phyloP scores from a whole-genome alignment of 2,888 invertebrate genomes.

The Drosophila paranaensis region DNA sequence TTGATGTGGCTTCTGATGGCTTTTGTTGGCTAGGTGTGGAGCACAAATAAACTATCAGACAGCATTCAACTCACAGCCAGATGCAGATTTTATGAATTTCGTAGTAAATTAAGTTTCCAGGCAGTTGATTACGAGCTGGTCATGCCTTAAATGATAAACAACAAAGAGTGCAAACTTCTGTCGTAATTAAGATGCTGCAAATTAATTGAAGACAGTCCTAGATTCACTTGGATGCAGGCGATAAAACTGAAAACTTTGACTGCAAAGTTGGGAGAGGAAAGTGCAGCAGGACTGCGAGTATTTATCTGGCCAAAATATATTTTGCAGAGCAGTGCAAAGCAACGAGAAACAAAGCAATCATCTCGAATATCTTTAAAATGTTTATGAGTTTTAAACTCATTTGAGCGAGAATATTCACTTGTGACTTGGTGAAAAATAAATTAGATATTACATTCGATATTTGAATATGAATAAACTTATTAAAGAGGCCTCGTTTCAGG shows the following conservation, averaged over 20 bases:
- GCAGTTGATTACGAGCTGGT: neutral
- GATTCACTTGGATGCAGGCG: slow-evolving; percentile 6
- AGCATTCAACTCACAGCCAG: neutral
- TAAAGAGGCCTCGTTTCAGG: too few species aligned
- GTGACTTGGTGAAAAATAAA: too few species aligned
- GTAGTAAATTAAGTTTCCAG: slow-evolving; percentile 14
- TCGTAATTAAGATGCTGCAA: neutral
- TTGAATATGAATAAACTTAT: too few species aligned
- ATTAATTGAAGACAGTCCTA: neutral
- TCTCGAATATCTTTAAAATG: neutral
- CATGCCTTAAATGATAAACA: neutral
- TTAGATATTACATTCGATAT: too few species aligned
- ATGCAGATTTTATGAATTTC: slow-evolving; percentile 15
- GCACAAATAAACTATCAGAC: neutral
- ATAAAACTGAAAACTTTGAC: neutral
- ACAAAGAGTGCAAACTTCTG: neutral
- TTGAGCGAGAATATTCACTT: too few species aligned
- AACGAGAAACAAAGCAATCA: neutral
- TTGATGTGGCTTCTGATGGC: slow-evolving; percentile 45
- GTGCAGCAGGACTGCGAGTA: neutral
- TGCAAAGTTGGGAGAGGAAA: neutral
- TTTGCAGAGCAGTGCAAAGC: neutral
- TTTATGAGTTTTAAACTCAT: neutral
- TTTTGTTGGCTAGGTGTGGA: slow-evolving; percentile 12
- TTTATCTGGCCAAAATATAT: neutral